Conservation (phyloP, 2,888 invertebrate species). For the Eretmocerus hayati region DNA sequence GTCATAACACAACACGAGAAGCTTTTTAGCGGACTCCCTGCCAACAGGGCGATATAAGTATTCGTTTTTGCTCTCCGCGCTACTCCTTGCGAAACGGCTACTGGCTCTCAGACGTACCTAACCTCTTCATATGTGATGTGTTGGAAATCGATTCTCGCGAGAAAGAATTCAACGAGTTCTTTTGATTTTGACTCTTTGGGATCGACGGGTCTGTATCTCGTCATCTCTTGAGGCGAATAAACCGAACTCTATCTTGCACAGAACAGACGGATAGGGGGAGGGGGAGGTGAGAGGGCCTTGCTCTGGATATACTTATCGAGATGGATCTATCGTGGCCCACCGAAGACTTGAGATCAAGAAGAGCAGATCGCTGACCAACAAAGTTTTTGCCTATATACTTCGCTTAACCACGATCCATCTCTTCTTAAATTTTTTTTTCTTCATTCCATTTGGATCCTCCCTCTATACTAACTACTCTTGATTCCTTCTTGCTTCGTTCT, state of each 20-base stretch:
- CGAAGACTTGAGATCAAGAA: constrained; percentile 28
- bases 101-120: constrained; percentile 16
- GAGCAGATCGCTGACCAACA: constrained; percentile 20
- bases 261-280: constrained; percentile 1
- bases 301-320: constrained; percentile 30
- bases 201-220: no score
- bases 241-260: no score
- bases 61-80: constrained; percentile 16
- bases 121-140: constrained; percentile 24
- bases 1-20: constrained; percentile 30
- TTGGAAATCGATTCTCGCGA: no score
- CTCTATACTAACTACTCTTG: no score
- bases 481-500: no score
- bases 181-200: no score
- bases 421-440: background rate
- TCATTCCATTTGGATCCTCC: no score
- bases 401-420: no score
- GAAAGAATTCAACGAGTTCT: constrained; percentile 22
- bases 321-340: constrained; percentile 33
- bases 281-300: constrained; percentile 1
- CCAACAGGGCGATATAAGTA: constrained; percentile 10
- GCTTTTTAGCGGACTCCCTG: constrained; percentile 13
- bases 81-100: constrained; percentile 17
- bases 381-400: constrained; percentile 3
- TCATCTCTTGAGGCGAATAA: no score